Percentiles rank a stretch among this genome's conserved stretches.
These are phyloP conservation scores for Verasper variegatus DNA, from an alignment of 2,113 vertebrate species.

Conservation along the genomic window DNA sequence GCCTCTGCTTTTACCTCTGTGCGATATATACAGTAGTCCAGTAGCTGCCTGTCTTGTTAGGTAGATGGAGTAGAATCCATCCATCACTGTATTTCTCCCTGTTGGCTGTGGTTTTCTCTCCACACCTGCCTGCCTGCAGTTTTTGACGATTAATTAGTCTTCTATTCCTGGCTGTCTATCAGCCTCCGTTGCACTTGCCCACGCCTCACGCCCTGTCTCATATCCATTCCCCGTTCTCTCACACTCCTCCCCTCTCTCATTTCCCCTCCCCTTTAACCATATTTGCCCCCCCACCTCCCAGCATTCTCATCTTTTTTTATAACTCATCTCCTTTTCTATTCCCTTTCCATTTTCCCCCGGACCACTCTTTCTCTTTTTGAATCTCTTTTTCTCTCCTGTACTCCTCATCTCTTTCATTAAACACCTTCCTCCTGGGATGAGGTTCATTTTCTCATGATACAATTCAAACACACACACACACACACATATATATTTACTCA, in stretches of 20 bases:
- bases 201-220: constrained; percentile 54
- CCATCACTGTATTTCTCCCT: constrained; percentile 26
- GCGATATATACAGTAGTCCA: constrained; percentile 18
- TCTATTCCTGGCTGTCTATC: constrained; percentile 71
- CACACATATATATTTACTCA: too few relatives aligned
- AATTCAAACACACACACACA: neutral
- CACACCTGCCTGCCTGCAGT: constrained; percentile 65
- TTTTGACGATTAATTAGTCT: constrained; percentile 76
- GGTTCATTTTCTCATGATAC: constrained; percentile 21
- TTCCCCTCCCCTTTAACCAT: constrained; percentile 25
- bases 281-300: neutral
- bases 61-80: constrained; percentile 14
- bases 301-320: constrained; percentile 11
- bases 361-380: neutral
- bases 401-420: constrained; percentile 10
- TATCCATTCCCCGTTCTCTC: constrained; percentile 43
- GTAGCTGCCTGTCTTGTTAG: constrained; percentile 36
- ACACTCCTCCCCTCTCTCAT: constrained; percentile 1
- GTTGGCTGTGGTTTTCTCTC: constrained; percentile 44
- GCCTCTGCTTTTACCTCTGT: constrained; percentile 25
- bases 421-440: constrained; percentile 35
- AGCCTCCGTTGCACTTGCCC: constrained; percentile 54
- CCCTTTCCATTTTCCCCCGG: neutral
- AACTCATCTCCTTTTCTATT: constrained; percentile 18
- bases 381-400: neutral